These are phyloP conservation scores for Agrochola lychnidis DNA, from an alignment of 2,888 invertebrate species.

Conservation along the genomic window DNA sequence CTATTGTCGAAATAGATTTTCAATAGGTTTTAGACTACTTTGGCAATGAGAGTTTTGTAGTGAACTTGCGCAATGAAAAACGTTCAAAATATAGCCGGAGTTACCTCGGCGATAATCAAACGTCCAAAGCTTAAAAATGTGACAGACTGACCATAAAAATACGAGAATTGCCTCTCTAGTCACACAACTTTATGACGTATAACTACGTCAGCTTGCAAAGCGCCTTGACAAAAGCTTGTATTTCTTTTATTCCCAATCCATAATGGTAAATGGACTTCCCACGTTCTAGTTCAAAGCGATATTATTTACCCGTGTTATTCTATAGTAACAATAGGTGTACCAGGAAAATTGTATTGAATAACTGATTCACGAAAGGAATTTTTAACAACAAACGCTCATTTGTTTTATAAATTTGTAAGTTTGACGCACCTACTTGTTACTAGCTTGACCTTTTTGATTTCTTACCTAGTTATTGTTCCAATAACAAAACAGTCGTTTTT, in stretches of 20 bases:
- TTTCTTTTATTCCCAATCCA: constrained; percentile 17
- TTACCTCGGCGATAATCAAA: too few relatives aligned
- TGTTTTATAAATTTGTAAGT: neutral
- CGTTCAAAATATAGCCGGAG: too few relatives aligned
- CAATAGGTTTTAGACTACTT: neutral
- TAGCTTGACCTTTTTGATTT: too few relatives aligned
- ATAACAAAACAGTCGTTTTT: too few relatives aligned
- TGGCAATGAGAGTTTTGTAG: too few relatives aligned
- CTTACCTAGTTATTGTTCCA: too few relatives aligned
- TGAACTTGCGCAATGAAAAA: neutral
- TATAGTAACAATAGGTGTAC: neutral
- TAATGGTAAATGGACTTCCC: constrained; percentile 48
- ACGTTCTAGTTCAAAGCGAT: neutral
- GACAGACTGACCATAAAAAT: too few relatives aligned
- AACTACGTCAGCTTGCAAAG: constrained; percentile 18
- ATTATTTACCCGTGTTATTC: neutral
- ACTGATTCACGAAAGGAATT: neutral
- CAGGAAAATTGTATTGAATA: constrained; percentile 34
- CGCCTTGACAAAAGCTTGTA: constrained; percentile 9
- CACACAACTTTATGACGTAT: neutral
- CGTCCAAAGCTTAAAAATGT: too few relatives aligned
- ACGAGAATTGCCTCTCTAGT: too few relatives aligned
- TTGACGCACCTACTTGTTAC: too few relatives aligned
- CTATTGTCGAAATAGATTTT: neutral
- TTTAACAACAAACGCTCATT: neutral